Percentiles rank a stretch among this genome's conserved stretches.
phyloP scores from a whole-genome alignment of 2,113 vertebrate species.

The Cyprinodon tularosa region DNA sequence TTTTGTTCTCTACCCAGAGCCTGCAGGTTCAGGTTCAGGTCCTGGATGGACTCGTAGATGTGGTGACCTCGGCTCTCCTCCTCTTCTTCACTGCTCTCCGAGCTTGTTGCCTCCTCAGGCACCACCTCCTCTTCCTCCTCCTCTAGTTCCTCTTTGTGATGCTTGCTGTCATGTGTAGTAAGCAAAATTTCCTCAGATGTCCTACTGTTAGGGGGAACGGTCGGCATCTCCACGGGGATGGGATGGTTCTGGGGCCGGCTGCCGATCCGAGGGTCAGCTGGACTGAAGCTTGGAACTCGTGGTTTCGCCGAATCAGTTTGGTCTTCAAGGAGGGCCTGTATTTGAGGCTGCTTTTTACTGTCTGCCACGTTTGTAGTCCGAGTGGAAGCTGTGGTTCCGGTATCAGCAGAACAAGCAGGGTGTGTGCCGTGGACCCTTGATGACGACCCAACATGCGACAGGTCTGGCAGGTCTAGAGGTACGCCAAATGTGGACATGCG shows the following conservation, averaged over 20 bases:
- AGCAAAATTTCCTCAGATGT: background rate
- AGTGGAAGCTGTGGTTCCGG: background rate
- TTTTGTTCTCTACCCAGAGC: conserved; percentile 27
- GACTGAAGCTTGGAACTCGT: conserved; percentile 66
- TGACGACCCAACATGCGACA: background rate
- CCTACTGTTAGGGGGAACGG: conserved; percentile 18
- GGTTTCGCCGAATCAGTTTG: conserved; percentile 43
- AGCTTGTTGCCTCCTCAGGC: conserved; percentile 31
- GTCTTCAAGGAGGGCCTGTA: conserved; percentile 3
- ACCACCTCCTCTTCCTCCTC: conserved; percentile 41
- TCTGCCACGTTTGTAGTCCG: conserved; percentile 27
- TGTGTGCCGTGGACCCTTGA: background rate
- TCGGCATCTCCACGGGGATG: conserved; percentile 67
- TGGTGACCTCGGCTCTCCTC: conserved; percentile 59
- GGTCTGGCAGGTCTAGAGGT: conserved; percentile 67
- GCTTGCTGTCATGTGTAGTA: background rate
- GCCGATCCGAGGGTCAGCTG: conserved; percentile 50
- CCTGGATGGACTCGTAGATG: conserved; percentile 80
- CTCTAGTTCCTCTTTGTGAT: conserved; percentile 11
- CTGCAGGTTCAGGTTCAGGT: conserved; percentile 68
- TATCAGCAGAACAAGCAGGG: background rate
- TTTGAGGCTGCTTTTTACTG: conserved; percentile 32
- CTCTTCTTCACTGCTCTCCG: conserved; percentile 20
- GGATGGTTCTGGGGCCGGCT: conserved; percentile 42
- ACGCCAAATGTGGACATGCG: conserved; percentile 82